phyloP scores from a whole-genome alignment of 2,113 vertebrate genomes.

The Macquaria australasica region DNA sequence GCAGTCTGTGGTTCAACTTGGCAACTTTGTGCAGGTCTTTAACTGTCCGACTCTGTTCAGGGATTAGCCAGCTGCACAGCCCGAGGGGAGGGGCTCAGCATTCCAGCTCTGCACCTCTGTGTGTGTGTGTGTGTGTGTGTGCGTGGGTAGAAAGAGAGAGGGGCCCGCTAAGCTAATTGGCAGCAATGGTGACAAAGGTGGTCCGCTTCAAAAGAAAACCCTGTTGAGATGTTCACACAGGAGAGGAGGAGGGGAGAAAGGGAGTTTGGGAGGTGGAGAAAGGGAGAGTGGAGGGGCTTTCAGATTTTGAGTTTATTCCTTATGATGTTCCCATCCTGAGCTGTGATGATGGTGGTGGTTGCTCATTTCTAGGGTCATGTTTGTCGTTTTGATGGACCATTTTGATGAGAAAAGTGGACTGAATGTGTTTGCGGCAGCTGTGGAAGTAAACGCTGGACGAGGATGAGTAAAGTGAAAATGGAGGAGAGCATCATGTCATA shows the following conservation, averaged over 20 bases:
- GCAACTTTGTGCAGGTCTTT: slow-evolving; percentile 49
- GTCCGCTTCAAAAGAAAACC: slow-evolving; percentile 85
- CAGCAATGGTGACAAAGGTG: slow-evolving; percentile 88
- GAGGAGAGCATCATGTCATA: slow-evolving; percentile 76
- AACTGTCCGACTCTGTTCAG: slow-evolving; percentile 54
- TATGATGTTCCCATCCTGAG: slow-evolving; percentile 21
- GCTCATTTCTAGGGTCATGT: slow-evolving; percentile 14
- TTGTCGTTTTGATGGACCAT: slow-evolving; percentile 13
- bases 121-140: slow-evolving; percentile 66
- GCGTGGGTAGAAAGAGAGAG: slow-evolving; percentile 79
- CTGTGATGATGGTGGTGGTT: background rate
- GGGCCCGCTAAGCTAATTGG: slow-evolving; percentile 88
- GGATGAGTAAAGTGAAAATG: slow-evolving; percentile 63
- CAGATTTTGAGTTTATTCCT: slow-evolving; percentile 39
- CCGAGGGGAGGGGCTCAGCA: slow-evolving; percentile 72
- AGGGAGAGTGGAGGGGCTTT: slow-evolving; percentile 19
- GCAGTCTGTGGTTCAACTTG: slow-evolving; percentile 37
- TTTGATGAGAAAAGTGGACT: slow-evolving; percentile 38
- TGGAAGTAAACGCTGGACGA: slow-evolving; percentile 34
- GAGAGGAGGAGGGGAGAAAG: slow-evolving; percentile 45
- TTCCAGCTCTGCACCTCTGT: slow-evolving; percentile 77
- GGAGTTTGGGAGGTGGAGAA: slow-evolving; percentile 73
- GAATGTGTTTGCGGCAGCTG: background rate
- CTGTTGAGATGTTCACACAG: slow-evolving; percentile 76
- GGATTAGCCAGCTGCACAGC: slow-evolving; percentile 80